phyloP scores from a whole-genome alignment of 2,113 vertebrate genomes.

The Halichoerus grypus region DNA sequence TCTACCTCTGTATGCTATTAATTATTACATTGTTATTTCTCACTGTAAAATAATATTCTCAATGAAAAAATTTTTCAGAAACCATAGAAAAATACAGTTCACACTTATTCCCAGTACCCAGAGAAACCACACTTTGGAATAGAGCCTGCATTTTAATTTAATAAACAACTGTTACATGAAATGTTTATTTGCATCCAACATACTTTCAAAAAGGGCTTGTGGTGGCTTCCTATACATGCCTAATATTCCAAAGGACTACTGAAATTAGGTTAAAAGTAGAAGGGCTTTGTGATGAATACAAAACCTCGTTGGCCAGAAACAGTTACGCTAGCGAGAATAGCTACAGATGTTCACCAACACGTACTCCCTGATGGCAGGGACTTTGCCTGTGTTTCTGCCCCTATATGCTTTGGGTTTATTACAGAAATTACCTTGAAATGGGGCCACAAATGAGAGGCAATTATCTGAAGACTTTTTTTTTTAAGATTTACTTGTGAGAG shows the following conservation, averaged over 20 bases:
- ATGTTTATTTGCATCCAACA: conserved; percentile 1
- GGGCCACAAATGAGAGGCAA: neutral
- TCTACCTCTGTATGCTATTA: neutral
- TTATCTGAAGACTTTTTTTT: neutral
- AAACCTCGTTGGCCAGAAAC: neutral
- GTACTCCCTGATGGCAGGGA: neutral
- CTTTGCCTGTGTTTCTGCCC: neutral
- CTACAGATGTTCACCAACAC: neutral
- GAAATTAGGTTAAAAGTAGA: neutral
- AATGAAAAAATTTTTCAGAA: conserved; percentile 7
- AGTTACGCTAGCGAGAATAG: neutral
- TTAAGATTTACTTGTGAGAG: no score
- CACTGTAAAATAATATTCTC: neutral
- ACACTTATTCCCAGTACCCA: neutral
- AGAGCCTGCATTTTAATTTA: neutral
- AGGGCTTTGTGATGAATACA: neutral
- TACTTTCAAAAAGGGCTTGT: neutral
- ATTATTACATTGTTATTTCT: neutral
- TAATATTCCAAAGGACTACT: conserved; percentile 2
- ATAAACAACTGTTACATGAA: neutral
- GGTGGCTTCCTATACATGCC: neutral
- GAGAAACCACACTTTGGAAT: neutral
- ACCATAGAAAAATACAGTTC: neutral
- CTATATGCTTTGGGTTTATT: neutral
- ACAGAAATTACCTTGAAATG: neutral